Conservation (phyloP, 1,140 invertebrate genomes). For the Melipona quadrifasciata region DNA sequence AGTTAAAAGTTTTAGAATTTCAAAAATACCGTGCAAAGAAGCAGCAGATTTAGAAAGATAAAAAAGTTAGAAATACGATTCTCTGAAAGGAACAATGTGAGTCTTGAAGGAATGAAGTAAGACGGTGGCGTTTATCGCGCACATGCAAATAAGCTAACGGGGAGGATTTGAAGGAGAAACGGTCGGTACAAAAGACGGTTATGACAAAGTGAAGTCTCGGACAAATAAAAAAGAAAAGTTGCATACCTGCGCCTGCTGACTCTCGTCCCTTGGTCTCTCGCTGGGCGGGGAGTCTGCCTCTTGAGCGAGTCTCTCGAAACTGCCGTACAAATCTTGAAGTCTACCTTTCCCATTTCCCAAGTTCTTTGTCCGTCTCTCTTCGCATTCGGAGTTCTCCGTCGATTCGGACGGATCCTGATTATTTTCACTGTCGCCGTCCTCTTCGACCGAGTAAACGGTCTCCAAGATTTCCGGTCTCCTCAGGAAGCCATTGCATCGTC, state of each 20-base stretch:
- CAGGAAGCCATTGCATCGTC: conserved; percentile 88
- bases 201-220: background rate
- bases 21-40: background rate
- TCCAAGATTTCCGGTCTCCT: conserved; percentile 91
- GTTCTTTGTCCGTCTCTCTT: conserved; percentile 70
- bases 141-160: background rate
- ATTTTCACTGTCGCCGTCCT: conserved; percentile 87
- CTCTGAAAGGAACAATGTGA: background rate
- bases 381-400: conserved; percentile 72
- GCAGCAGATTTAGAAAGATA: background rate
- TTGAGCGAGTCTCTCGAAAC: conserved; percentile 80
- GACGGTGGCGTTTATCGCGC: background rate
- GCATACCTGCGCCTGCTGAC: conserved; percentile 77
- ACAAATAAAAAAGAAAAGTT: background rate
- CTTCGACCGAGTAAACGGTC: conserved; percentile 92
- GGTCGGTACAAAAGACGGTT: no score
- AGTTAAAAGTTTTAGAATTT: no score
- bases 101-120: background rate
- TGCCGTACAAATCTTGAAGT: conserved; percentile 79
- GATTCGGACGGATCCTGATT: conserved; percentile 81
- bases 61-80: background rate
- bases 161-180: background rate
- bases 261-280: conserved; percentile 77
- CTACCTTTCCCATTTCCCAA: conserved; percentile 73
- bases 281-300: conserved; percentile 69